Percentiles rank a stretch among this genome's conserved stretches.
Evolutionary conservation across 2,888 invertebrate species (phyloP).

Genomic region (Leucania comma): DNA sequence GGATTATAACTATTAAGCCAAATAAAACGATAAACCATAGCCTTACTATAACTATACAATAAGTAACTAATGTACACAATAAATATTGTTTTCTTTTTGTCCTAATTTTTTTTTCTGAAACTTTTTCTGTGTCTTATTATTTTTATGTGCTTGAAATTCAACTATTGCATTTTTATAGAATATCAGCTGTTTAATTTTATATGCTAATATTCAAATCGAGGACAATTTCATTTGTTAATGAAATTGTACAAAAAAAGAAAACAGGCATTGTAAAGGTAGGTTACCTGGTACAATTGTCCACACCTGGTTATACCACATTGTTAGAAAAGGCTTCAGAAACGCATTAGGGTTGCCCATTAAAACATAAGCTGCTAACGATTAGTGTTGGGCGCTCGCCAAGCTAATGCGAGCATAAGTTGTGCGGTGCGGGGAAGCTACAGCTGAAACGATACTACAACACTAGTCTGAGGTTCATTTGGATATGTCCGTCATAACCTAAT

Average conservation of each 20-base stretch:
- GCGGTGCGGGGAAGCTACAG: slow-evolving; percentile 3
- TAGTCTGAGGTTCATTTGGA: neutral
- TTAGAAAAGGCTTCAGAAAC: slow-evolving; percentile 49
- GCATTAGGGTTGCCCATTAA: slow-evolving; percentile 57
- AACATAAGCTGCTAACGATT: slow-evolving; percentile 56
- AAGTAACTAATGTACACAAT: too few species aligned
- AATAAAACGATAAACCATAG: too few species aligned
- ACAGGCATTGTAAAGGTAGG: neutral
- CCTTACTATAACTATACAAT: too few species aligned
- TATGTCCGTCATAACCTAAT: neutral
- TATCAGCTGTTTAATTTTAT: too few species aligned
- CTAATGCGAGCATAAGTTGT: slow-evolving; percentile 53
- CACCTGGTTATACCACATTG: slow-evolving; percentile 39
- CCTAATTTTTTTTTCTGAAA: too few species aligned
- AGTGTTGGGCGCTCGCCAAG: slow-evolving; percentile 60
- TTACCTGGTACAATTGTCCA: slow-evolving; percentile 6
- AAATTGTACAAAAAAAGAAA: neutral
- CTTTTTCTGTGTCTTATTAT: too few species aligned
- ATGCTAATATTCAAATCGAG: neutral
- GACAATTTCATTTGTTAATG: neutral
- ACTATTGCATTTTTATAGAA: too few species aligned
- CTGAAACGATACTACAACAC: neutral
- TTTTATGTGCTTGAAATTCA: too few species aligned
- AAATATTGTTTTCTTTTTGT: too few species aligned
- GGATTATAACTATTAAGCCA: too few species aligned